A percentile compares a stretch with the other conserved stretches of the same genome.
phyloP scores from a whole-genome alignment of 2,797 vertebrate species.

The Pantherophis vulpinus region DNA sequence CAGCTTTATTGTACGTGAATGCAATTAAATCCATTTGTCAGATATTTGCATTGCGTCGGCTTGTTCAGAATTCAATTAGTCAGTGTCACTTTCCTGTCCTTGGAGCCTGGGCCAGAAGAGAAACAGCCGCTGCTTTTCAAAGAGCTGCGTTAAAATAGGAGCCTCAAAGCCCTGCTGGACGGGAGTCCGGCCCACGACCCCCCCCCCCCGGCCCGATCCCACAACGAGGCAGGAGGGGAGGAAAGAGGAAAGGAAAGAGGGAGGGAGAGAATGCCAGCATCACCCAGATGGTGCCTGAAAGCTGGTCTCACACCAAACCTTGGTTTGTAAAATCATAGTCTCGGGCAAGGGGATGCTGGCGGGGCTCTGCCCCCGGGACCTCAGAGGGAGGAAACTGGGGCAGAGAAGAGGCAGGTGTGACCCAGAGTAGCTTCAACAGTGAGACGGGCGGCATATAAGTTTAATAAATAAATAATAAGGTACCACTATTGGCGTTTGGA shows the following conservation, averaged over 20 bases:
- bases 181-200: neutral
- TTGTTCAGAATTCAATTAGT: conserved; percentile 77
- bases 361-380: neutral
- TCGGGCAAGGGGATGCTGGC: neutral
- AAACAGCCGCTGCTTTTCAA: neutral
- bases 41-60: conserved; percentile 78
- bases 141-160: no score
- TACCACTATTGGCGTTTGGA: neutral
- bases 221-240: neutral
- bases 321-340: neutral
- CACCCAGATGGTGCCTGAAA: neutral
- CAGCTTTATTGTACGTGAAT: conserved; percentile 86
- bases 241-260: neutral
- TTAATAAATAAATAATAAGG: neutral
- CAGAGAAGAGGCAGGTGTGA: neutral
- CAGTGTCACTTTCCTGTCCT: conserved; percentile 70
- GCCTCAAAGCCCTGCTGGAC: neutral
- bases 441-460: neutral
- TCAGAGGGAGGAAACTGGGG: neutral
- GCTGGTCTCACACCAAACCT: neutral
- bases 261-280: no score
- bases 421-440: neutral
- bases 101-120: conserved; percentile 56
- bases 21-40: conserved; percentile 89
- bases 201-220: fast-evolving